phyloP scores from a whole-genome alignment of 2,797 vertebrate species.

The Hemibagrus guttatus region DNA sequence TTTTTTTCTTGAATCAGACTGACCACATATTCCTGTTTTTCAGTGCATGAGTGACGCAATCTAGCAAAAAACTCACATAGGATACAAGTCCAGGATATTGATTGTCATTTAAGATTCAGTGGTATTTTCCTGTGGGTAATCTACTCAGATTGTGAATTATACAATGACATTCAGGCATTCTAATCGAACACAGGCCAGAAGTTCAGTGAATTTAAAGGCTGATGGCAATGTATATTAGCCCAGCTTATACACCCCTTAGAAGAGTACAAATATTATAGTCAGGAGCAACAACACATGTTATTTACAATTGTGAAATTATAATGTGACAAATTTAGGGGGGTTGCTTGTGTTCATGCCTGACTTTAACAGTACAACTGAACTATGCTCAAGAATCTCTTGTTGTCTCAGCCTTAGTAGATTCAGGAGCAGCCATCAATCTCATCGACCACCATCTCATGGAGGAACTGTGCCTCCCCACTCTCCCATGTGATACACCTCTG shows the following conservation, averaged over 20 bases:
- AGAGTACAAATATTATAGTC: background rate
- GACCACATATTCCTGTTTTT: too few species aligned
- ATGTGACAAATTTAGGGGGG: too few species aligned
- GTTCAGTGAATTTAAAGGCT: background rate
- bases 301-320: background rate
- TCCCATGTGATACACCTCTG: too few species aligned
- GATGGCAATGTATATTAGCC: background rate
- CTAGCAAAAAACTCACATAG: slow-evolving; percentile 73
- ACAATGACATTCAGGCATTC: background rate
- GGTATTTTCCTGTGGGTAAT: slow-evolving; percentile 84
- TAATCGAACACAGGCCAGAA: background rate
- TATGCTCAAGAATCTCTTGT: too few species aligned
- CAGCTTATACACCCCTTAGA: background rate
- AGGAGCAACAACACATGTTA: background rate
- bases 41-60: slow-evolving; percentile 40
- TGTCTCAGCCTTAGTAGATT: too few species aligned
- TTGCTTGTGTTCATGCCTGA: too few species aligned
- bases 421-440: too few species aligned
- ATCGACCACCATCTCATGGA: too few species aligned
- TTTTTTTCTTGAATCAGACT: too few species aligned
- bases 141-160: slow-evolving; percentile 62
- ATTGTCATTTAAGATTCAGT: slow-evolving; percentile 88
- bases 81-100: slow-evolving; percentile 84
- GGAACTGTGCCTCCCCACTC: too few species aligned
- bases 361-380: too few species aligned